phyloP scores from a whole-genome alignment of 2,888 invertebrate species.

The Ophion costatus region DNA sequence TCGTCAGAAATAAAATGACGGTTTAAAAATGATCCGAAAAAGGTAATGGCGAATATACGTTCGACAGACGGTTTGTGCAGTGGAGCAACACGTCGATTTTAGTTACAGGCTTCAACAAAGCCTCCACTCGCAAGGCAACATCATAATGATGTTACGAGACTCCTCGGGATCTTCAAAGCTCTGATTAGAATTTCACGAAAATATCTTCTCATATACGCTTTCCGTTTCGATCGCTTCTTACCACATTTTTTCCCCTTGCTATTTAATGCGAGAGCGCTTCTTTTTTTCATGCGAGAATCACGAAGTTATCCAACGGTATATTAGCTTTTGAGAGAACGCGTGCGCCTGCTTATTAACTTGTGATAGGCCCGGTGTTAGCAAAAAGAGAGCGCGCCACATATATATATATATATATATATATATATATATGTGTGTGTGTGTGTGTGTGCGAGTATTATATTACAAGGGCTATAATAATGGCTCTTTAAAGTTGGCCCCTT shows the following conservation, averaged over 20 bases:
- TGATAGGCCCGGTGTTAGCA: constrained; percentile 41
- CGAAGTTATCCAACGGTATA: constrained; percentile 32
- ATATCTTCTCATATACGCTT: constrained; percentile 25
- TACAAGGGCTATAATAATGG: constrained; percentile 49
- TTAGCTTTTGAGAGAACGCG: constrained; percentile 59
- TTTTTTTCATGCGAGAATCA: constrained; percentile 22
- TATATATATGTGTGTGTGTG: too few species aligned
- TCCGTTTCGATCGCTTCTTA: constrained; percentile 32
- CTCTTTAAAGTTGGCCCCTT: constrained; percentile 45
- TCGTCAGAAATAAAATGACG: too few species aligned
- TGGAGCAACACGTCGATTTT: constrained; percentile 50
- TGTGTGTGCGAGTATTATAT: too few species aligned
- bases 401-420: not conserved
- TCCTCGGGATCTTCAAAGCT: constrained; percentile 35
- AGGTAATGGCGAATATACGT: constrained; percentile 1
- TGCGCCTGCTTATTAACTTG: constrained; percentile 62
- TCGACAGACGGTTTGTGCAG: constrained; percentile 39
- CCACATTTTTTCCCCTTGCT: not conserved
- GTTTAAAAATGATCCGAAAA: not conserved
- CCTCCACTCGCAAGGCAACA: constrained; percentile 3
- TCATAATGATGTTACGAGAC: constrained; percentile 49
- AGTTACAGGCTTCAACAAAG: constrained; percentile 18
- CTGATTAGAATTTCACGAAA: constrained; percentile 58
- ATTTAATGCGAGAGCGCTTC: constrained; percentile 1
- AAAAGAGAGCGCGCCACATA: not conserved